These are phyloP conservation scores for Drosophila ercepeae DNA, from an alignment of 1,140 invertebrate species.

Conservation along the genomic window DNA sequence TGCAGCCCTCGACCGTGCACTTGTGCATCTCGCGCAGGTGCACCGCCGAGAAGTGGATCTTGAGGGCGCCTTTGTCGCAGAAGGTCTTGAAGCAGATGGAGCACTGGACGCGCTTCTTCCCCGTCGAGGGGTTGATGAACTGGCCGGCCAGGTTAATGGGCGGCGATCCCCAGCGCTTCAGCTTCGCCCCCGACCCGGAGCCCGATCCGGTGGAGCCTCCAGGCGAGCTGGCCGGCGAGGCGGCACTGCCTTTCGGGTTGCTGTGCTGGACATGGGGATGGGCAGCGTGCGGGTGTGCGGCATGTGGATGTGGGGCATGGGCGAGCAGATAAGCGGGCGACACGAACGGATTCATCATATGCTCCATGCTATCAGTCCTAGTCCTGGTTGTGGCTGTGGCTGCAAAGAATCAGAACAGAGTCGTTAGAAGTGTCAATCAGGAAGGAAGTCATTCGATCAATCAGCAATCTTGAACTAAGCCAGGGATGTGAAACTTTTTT, in stretches of 20 bases:
- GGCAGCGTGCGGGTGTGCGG: no score
- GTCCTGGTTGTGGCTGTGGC: conserved; percentile 5
- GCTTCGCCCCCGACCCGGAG: conserved; percentile 42
- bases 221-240: conserved; percentile 72
- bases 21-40: conserved; percentile 91
- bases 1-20: conserved; percentile 91
- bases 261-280: conserved; percentile 31
- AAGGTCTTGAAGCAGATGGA: conserved; percentile 99
- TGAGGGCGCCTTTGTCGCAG: conserved; percentile 99
- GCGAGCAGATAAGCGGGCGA: conserved; percentile 73
- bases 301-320: conserved; percentile 43
- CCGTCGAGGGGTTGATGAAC: conserved; percentile 95
- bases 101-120: conserved; percentile 98
- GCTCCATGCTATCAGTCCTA: conserved; percentile 60
- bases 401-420: conserved; percentile 31
- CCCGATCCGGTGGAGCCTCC: conserved; percentile 23
- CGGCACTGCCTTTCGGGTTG: conserved; percentile 8
- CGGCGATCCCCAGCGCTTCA: conserved; percentile 84
- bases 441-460: conserved; percentile 51
- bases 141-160: conserved; percentile 94
- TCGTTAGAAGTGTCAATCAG: conserved; percentile 29
- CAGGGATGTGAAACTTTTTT: no score
- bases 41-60: conserved; percentile 99
- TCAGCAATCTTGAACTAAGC: conserved; percentile 51
- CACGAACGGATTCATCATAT: conserved; percentile 79